These are phyloP conservation scores for Bucco capensis DNA, from an alignment of 2,113 vertebrate genomes.

Conservation along the genomic window DNA sequence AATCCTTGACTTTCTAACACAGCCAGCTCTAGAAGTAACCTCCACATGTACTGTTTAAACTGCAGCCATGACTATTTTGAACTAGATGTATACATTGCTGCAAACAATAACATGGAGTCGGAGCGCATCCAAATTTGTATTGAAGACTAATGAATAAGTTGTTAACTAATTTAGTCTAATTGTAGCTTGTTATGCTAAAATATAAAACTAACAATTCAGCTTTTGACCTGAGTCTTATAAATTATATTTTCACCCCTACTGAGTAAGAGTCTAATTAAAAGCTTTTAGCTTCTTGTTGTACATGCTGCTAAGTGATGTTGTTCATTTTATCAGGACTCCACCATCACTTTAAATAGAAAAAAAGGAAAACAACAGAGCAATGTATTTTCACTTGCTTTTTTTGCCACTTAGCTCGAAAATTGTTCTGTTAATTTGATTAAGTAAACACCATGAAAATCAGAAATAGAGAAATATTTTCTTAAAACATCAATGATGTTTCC, in stretches of 20 bases:
- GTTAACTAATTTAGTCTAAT: conserved; percentile 75
- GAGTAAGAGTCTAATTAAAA: conserved; percentile 76
- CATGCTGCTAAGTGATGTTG: conserved; percentile 63
- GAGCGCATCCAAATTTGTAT: conserved; percentile 57
- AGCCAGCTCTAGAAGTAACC: conserved; percentile 24
- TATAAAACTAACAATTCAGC: conserved; percentile 63
- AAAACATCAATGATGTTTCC: neutral
- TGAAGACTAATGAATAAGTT: conserved; percentile 73
- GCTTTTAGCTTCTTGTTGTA: conserved; percentile 67
- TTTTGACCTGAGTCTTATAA: conserved; percentile 67
- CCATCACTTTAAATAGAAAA: conserved; percentile 23
- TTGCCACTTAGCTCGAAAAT: conserved; percentile 36
- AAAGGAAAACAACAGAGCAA: neutral
- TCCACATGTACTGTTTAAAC: conserved; percentile 20
- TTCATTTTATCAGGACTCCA: conserved; percentile 61
- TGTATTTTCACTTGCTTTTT: neutral
- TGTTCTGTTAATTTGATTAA: conserved; percentile 49
- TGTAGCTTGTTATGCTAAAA: conserved; percentile 70
- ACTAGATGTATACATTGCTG: conserved; percentile 46
- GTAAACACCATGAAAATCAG: neutral
- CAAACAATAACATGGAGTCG: conserved; percentile 64
- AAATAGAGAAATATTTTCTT: neutral
- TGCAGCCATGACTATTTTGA: neutral
- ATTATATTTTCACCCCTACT: conserved; percentile 70
- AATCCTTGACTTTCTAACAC: conserved; percentile 29